Evolutionary conservation across 2,888 invertebrate species (phyloP).

Genomic region (Pimpla rufipes): DNA sequence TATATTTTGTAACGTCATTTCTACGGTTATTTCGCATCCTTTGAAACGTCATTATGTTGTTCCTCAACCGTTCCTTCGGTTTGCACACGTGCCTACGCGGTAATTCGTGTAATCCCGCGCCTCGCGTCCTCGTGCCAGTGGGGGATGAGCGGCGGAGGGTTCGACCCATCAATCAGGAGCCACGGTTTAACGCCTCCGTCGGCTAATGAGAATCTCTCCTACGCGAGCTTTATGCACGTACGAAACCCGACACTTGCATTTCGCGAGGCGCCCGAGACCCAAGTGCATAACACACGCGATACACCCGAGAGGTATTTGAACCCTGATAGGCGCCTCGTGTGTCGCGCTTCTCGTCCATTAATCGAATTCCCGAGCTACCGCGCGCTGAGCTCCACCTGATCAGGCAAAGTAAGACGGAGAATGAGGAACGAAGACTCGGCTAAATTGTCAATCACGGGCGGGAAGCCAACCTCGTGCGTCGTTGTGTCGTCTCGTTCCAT

Average conservation of each 20-base stretch:
- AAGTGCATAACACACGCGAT: conserved; percentile 24
- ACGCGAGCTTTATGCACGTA: conserved; percentile 1
- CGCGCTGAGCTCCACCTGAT: no score
- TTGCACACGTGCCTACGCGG: neutral
- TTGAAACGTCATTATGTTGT: neutral
- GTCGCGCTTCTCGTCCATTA: conserved; percentile 35
- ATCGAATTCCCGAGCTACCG: conserved; percentile 23
- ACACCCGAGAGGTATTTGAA: conserved; percentile 26
- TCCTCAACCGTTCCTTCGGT: neutral
- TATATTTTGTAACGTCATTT: neutral
- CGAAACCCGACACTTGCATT: conserved; percentile 11
- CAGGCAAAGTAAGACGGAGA: neutral
- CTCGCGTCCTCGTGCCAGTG: neutral
- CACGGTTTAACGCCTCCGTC: conserved; percentile 9
- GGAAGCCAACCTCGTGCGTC: conserved; percentile 2
- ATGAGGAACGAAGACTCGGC: neutral
- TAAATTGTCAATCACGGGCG: conserved; percentile 31
- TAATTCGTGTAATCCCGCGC: conserved; percentile 4
- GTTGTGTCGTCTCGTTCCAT: neutral
- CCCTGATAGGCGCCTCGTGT: conserved; percentile 7
- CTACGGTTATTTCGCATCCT: no score
- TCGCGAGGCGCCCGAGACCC: neutral
- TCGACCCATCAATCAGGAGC: conserved; percentile 30
- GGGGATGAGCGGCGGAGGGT: neutral
- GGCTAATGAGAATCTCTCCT: conserved; percentile 38